Conservation (phyloP, 2,888 invertebrate species). For the Mythimna albipuncta region DNA sequence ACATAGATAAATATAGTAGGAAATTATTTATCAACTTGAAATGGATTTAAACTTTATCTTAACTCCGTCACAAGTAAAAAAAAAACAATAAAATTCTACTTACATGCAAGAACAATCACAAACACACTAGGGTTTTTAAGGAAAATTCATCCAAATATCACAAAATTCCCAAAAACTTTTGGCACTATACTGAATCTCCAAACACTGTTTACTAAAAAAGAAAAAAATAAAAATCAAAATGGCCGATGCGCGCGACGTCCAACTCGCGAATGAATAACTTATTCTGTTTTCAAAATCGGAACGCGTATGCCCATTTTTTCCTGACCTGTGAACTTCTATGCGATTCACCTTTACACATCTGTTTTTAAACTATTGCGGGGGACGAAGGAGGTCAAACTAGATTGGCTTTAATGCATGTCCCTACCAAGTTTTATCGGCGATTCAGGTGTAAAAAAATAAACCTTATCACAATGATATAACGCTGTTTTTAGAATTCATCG, state of each 20-base stretch:
- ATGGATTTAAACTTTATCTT: constrained; percentile 1
- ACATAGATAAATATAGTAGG: constrained; percentile 14
- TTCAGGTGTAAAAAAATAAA: constrained; percentile 36
- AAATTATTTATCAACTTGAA: constrained; percentile 18
- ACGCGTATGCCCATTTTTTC: constrained; percentile 69
- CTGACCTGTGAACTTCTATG: constrained; percentile 70
- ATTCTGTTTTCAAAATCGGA: constrained; percentile 86
- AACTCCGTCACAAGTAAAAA: neutral
- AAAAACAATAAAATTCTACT: constrained; percentile 22
- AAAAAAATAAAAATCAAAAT: constrained; percentile 73
- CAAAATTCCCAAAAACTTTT: constrained; percentile 28
- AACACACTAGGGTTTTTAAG: neutral
- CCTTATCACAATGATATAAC: constrained; percentile 52
- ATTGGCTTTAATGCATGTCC: constrained; percentile 63
- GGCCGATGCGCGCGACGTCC: constrained; percentile 73
- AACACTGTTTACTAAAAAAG: constrained; percentile 20
- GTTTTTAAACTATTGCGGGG: constrained; percentile 52
- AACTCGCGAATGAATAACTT: constrained; percentile 84
- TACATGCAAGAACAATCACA: constrained; percentile 30
- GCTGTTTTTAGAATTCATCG: constrained; percentile 38
- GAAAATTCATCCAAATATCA: constrained; percentile 32
- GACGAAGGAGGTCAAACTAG: constrained; percentile 68
- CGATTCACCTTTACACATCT: constrained; percentile 52
- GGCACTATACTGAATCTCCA: constrained; percentile 25
- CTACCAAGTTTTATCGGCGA: constrained; percentile 58